Evolutionary conservation across 2,888 invertebrate species (phyloP), one percentile per base, ranked within the genome.

Genomic region (Geophilus truncorum): DNA sequence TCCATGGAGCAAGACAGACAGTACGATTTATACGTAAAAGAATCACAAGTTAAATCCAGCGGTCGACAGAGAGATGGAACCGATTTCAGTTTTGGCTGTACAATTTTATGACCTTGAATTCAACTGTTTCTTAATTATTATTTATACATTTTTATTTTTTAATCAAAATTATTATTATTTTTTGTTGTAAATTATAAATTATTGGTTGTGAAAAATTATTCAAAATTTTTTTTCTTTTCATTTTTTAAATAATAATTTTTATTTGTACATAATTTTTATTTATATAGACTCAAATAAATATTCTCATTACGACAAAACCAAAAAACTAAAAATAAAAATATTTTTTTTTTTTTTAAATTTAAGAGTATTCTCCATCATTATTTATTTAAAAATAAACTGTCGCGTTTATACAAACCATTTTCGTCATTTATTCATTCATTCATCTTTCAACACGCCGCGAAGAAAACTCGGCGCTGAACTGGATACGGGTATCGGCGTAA

Each of bases 1-100:
- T 86, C 87, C 25, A 81, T 84, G 70, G 85, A 86, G 82, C 85
- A 87, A 77, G 87, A 88, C 83, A 82, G 84, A 25, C 84, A 85
- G 80, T 87, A 87, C 80, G 86, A 87, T n/a, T 77, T 70, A 34
- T 81, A 82, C 40, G 78, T 83, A 0, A 80, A 82, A 32, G 83
- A 83, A 75, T 82, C 82, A 0, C 83, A 82, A 30, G 79, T 78
- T 4, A 77, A 80, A 5, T 81, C 79, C n/a, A 81, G 80, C 0
- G 81, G 80, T 62, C 79, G 80, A 6, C 80, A 81, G 15, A 81
- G 80, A 40, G 62, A 76, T 10, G 30, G 28, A 10, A 77, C 77
- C n/a, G 21, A 81, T 32, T 76, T 80, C 18, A 75, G 51, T 25
- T 40, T 82, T 10, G 77, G 62, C 21, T 82, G 82, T 34, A 78